phyloP scores from a whole-genome alignment of 2,113 vertebrate species.

The Potamarius usumacintae region DNA sequence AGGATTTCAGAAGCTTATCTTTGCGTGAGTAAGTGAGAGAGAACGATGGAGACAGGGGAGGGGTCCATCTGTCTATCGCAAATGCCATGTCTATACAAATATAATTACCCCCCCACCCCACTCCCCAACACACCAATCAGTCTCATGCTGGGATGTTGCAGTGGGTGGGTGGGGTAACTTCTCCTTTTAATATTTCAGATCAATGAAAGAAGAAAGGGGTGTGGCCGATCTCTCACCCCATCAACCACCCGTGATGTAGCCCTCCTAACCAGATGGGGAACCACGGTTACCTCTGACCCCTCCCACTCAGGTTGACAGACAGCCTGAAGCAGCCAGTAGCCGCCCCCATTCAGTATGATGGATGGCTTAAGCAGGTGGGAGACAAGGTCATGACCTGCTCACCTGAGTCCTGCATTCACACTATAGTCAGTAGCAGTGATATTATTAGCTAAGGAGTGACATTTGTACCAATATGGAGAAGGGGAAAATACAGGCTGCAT shows the following conservation, averaged over 20 bases:
- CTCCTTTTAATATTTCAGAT: conserved; percentile 29
- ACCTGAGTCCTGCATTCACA: conserved; percentile 46
- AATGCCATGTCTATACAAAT: conserved; percentile 44
- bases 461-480: neutral
- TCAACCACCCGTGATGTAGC: conserved; percentile 54
- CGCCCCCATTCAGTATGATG: conserved; percentile 67
- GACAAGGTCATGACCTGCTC: conserved; percentile 46
- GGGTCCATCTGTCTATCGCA: conserved; percentile 53
- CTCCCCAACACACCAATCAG: neutral
- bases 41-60: conserved; percentile 22
- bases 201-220: conserved; percentile 15
- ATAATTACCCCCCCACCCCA: conserved; percentile 16
- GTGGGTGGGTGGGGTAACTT: neutral
- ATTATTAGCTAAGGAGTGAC: conserved; percentile 22
- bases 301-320: conserved; percentile 65
- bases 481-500: neutral
- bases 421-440: conserved; percentile 27
- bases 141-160: conserved; percentile 7
- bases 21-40: conserved; percentile 38
- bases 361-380: conserved; percentile 66
- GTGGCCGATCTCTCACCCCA: conserved; percentile 43
- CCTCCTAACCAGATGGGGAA: conserved; percentile 72
- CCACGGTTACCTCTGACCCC: conserved; percentile 75
- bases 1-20: conserved; percentile 11
- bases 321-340: conserved; percentile 59